Evolutionary conservation across 2,113 vertebrate species (phyloP), one percentile per base, ranked within the genome.

Genomic region (Cranoglanis bouderius): DNA sequence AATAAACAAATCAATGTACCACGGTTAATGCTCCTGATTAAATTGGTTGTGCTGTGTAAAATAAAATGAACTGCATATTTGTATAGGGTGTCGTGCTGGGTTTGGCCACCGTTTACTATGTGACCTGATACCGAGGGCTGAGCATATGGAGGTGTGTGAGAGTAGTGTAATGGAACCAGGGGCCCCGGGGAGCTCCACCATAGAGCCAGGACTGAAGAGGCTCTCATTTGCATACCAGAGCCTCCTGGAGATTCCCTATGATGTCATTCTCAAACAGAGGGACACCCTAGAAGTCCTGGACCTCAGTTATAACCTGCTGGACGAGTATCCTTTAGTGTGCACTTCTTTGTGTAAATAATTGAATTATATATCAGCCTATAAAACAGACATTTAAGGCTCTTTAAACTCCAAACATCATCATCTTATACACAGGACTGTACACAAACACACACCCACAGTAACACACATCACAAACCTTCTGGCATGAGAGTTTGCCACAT

Each of bases 281-380:
- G 90, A 93, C 51, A 92, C 90, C 1, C 93, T 96, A 82, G 94
- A 96, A 92, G 94, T 95, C 57, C 91, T 96, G 92, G 95, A 96
- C 90, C 93, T 96, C 87, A 96, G 96, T 65, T 94, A 95, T 92
- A 96, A 96, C 83, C 46, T 93, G 65, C 92, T 96, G 87, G 89
- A 95, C 18, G 95, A 96, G 96, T 96, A 96, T 96, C 95, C 95
- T 96, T 96, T 90, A 24, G 1, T 43, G n/a, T 29, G 29, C 59
- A 63, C 72, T 35, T 86, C 40, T 24, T 61, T 85, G n/a, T 72
- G 29, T 70, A 55, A n/a, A 46, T n/a, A 26, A 84, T 29, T 43
- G 12, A 80, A 53, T 53, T 80, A 53, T 53, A 6, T 80, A 53
- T 19, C 38, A 40, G 19, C 35, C 19, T 24, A 10, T 43, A 21